These are phyloP conservation scores for Epinephelus moara DNA, from an alignment of 2,113 vertebrate genomes.

Conservation along the genomic window DNA sequence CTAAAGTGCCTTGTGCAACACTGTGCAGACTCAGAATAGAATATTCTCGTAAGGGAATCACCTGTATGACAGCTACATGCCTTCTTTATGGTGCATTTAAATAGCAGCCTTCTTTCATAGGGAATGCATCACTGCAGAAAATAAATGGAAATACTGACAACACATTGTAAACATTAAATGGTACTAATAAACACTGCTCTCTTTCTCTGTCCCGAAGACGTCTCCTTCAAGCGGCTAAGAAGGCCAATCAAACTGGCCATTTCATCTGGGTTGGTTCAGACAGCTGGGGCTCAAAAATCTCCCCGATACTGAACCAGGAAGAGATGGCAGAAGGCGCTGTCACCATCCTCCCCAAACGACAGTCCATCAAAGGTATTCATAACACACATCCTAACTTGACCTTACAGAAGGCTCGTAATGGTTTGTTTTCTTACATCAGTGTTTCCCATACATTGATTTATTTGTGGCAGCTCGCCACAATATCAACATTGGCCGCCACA, in stretches of 20 bases:
- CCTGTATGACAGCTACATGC: neutral
- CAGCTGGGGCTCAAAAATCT: conserved; percentile 97
- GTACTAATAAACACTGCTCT: neutral
- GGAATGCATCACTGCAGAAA: conserved; percentile 1
- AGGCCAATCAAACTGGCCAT: conserved; percentile 94
- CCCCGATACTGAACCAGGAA: conserved; percentile 92
- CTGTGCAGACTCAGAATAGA: conserved; percentile 12
- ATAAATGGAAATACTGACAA: neutral
- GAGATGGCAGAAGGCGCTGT: conserved; percentile 95
- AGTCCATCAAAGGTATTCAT: conserved; percentile 91
- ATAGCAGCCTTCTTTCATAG: neutral
- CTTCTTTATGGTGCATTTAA: conserved; percentile 21
- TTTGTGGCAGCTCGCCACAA: too few relatives aligned
- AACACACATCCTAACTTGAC: neutral
- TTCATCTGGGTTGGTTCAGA: conserved; percentile 99
- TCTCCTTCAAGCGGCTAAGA: conserved; percentile 92
- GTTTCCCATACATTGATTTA: neutral
- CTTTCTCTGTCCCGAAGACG: conserved; percentile 79
- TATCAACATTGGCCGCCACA: too few relatives aligned
- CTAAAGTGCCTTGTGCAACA: conserved; percentile 25
- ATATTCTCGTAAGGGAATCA: conserved; percentile 14
- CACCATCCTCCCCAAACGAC: conserved; percentile 94
- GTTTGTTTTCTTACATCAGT: neutral
- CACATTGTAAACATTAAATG: neutral
- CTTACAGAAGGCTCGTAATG: neutral